Conservation (phyloP, 2,888 invertebrate species). For the Conomelus anceps region DNA sequence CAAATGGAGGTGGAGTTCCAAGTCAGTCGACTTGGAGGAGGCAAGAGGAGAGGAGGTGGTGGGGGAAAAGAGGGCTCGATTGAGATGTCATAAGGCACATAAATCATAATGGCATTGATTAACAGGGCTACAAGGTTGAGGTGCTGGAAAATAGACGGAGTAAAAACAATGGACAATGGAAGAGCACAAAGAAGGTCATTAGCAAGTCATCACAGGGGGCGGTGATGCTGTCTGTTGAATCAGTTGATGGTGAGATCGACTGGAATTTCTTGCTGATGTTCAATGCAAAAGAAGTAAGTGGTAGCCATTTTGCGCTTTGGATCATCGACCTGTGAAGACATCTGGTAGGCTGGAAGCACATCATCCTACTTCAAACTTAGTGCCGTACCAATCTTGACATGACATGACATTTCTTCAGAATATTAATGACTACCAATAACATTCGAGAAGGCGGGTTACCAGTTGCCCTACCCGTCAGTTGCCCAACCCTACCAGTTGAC, state of each 20-base stretch:
- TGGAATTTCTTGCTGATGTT: not conserved
- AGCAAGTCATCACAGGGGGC: slow-evolving; percentile 8
- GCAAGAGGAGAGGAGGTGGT: not conserved
- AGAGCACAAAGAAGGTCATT: slow-evolving; percentile 5
- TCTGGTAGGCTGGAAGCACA: not conserved
- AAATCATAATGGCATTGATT: slow-evolving; percentile 10
- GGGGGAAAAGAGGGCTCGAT: not conserved
- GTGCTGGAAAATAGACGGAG: not conserved
- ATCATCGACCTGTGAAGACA: not conserved
- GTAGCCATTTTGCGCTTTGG: not conserved
- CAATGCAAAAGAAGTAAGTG: not conserved
- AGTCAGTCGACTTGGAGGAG: not conserved
- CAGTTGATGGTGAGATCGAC: not conserved
- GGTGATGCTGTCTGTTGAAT: not conserved
- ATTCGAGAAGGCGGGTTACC: too few species aligned
- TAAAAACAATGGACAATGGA: slow-evolving; percentile 4
- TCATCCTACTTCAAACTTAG: too few species aligned
- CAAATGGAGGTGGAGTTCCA: not conserved
- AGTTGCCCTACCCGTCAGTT: too few species aligned
- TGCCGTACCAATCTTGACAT: too few species aligned
- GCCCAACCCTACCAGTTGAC: too few species aligned
- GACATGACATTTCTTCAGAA: too few species aligned
- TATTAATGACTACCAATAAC: too few species aligned
- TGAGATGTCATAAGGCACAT: slow-evolving; percentile 3
- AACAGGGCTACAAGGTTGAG: not conserved